Conservation (phyloP, 2,888 invertebrate species). For the Ophonus ardosiacus region DNA sequence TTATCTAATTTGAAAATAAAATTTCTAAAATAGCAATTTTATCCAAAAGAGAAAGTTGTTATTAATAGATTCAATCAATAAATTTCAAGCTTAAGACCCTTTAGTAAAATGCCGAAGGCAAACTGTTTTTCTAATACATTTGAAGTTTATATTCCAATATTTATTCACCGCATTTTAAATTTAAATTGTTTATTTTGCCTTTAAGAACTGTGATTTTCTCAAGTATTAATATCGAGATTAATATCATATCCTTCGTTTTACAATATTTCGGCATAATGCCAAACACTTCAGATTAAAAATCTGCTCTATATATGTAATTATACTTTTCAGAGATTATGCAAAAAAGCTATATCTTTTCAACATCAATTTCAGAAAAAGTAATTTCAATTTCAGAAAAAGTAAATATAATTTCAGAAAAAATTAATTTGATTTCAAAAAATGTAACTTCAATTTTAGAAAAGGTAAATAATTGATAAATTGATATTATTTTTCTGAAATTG, state of each 20-base stretch:
- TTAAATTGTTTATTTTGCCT: slow-evolving; percentile 33
- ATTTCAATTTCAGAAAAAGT: too few relatives aligned
- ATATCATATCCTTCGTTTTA: slow-evolving; percentile 22
- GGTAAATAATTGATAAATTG: too few relatives aligned
- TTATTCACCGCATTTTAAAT: not conserved
- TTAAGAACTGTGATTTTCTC: not conserved
- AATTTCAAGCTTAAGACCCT: slow-evolving; percentile 7
- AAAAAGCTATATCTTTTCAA: too few relatives aligned
- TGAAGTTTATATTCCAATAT: not conserved
- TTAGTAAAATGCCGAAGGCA: not conserved
- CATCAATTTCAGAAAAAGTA: too few relatives aligned
- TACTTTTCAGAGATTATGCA: not conserved
- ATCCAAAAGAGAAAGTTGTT: not conserved
- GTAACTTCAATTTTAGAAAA: too few relatives aligned
- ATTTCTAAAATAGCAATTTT: not conserved
- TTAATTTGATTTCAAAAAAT: too few relatives aligned
- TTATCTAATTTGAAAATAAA: not conserved
- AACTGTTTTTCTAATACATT: not conserved
- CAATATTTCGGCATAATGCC: slow-evolving; percentile 24
- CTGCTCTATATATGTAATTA: slow-evolving; percentile 26
- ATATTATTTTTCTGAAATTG: too few relatives aligned
- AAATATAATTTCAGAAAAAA: too few relatives aligned
- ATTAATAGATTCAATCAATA: not conserved
- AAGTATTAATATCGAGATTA: slow-evolving; percentile 20
- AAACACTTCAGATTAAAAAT: slow-evolving; percentile 1